Evolutionary conservation across 2,888 invertebrate genomes (phyloP), one percentile per base, ranked within the genome.

Genomic region (Ceramica pisi): DNA sequence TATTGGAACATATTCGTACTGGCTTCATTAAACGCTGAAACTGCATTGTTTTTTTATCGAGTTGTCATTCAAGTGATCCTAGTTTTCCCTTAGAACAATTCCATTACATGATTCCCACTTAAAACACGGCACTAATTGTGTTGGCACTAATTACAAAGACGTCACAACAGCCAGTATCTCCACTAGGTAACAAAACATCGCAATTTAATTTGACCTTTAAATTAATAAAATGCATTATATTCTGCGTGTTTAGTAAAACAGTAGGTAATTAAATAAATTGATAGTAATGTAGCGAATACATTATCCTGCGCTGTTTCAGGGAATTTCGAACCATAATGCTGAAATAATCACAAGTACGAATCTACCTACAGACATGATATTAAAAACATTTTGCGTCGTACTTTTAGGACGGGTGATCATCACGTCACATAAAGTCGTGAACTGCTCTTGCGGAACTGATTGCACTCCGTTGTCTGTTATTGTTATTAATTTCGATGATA

Each of bases 321-420:
- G 51, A 67, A 74, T 51, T 35, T 64, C 0, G 26, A 26, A 10
- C 26, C 44, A 41, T 67, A 23, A 48, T 48, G 38, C 21, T 31
- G n/a, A 44, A 57, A 56, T 71, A 44, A 21, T 16, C 14, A 38
- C 21, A n/a, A 46, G 1, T n/a, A n/a, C n/a, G n/a, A n/a, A n/a
- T n/a, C n/a, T 55, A 46, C 19, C n/a, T 61, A 41, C 35, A 14
- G 14, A 21, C 41, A 80, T 48, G 81, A 23, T 86, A 87, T 85
- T 84, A 87, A 88, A 87, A 86, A 48, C 41, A 77, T 86, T 86
- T 84, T 89, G 87, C 89, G 89, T 85, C 57, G 63, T 48, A 70
- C 21, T 26, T 67, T 46, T 26, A 48, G 16, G 35, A 62, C 31
- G 9, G 26, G 86, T 80, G 84, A 55, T 69, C 41, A 68, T 35